These are phyloP conservation scores for Miltochrista miniata DNA, from an alignment of 2,888 invertebrate species.

Conservation along the genomic window DNA sequence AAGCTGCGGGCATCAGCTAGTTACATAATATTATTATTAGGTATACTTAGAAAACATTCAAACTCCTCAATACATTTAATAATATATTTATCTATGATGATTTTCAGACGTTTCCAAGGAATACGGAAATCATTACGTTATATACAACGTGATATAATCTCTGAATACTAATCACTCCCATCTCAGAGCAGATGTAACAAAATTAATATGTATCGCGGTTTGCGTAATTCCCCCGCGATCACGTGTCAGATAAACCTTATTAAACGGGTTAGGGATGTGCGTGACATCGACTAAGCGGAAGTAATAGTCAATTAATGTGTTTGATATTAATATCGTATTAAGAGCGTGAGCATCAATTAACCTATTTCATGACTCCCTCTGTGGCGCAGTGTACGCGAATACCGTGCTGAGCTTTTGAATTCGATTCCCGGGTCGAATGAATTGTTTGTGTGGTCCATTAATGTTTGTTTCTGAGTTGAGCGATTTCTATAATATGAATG, in stretches of 20 bases:
- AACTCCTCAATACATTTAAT: no score
- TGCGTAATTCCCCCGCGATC: conserved; percentile 45
- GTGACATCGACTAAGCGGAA: conserved; percentile 4
- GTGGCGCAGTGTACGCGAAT: no score
- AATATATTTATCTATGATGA: no score
- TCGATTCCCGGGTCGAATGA: no score
- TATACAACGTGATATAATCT: conserved; percentile 34
- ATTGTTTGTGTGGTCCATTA: no score
- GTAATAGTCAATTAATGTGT: background rate
- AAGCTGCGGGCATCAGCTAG: no score
- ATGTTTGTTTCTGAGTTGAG: no score
- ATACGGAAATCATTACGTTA: conserved; percentile 23
- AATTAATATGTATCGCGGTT: conserved; percentile 45
- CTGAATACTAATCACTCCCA: conserved; percentile 38
- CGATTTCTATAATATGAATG: no score
- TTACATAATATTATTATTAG: no score
- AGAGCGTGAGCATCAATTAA: background rate
- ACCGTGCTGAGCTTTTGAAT: no score
- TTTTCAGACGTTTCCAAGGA: no score
- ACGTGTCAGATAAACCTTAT: conserved; percentile 44
- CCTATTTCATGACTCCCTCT: background rate
- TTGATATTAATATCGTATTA: background rate
- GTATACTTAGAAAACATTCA: conserved; percentile 1
- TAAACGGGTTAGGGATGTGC: conserved; percentile 27
- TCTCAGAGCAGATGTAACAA: conserved; percentile 35